A percentile compares a stretch with the other conserved stretches of the same genome.
Conservation (phyloP, 1,140 invertebrate species). For the Hetaerina americana region DNA sequence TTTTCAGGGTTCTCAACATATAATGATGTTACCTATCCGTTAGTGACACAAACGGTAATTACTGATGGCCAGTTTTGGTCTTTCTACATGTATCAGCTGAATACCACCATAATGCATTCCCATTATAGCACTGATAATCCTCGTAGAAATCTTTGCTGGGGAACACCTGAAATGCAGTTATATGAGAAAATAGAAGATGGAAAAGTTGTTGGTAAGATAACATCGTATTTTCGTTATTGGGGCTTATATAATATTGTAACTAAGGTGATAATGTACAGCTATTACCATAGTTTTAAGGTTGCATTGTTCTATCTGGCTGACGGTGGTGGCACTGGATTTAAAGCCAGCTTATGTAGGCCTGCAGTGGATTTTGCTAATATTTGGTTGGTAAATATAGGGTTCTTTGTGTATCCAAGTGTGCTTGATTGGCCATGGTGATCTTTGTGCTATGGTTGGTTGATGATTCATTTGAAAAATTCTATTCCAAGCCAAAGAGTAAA, state of each 20-base stretch:
- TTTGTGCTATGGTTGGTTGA: too few species aligned
- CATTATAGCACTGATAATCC: slow-evolving; percentile 46
- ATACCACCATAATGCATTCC: slow-evolving; percentile 56
- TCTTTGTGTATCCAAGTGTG: too few species aligned
- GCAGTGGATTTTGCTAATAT: too few species aligned
- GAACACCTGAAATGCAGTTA: slow-evolving; percentile 51
- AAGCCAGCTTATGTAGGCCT: too few species aligned
- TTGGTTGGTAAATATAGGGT: too few species aligned
- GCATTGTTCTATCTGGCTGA: too few species aligned
- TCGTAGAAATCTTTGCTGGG: slow-evolving; percentile 67
- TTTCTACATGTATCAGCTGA: slow-evolving; percentile 79
- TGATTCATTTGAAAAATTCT: too few species aligned
- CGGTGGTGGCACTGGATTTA: too few species aligned
- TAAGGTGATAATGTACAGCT: too few species aligned
- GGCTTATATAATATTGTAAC: not conserved
- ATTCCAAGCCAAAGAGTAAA: too few species aligned
- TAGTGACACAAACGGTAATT: slow-evolving; percentile 69
- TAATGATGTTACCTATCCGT: slow-evolving; percentile 76
- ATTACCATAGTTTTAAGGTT: too few species aligned
- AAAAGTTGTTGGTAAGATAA: slow-evolving; percentile 42
- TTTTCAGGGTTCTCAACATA: slow-evolving; percentile 67
- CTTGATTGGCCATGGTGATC: too few species aligned
- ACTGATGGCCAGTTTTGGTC: slow-evolving; percentile 73
- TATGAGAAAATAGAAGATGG: slow-evolving; percentile 60
- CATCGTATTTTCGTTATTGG: slow-evolving; percentile 1